Base-by-base conservation (phyloP, 2,113 vertebrate species). In the Hydrolagus affinis region DNA sequence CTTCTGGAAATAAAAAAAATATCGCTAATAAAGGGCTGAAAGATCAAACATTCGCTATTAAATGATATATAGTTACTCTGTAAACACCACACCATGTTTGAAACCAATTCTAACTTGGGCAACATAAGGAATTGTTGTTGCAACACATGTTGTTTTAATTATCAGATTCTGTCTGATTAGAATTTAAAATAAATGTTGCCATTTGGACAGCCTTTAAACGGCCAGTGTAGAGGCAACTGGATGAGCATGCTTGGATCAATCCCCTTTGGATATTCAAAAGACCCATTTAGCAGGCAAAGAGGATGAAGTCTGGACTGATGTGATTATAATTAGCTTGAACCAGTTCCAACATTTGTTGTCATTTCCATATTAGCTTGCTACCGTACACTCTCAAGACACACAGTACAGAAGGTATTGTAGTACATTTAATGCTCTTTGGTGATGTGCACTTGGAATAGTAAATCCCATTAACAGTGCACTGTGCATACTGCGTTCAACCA, bases 131-230 rank as follows among this genome's bases (percentile, higher is more conserved):
- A 66, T 83, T 66, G 78, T 83, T 83, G 78, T 66, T 83, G 78
- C 17, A 83, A 83, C 78, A 83, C 78, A 83, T 62, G 25, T 83
- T 83, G 78, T 83, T 83, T 83, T 83, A 83, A 83, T 83, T 62
- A 83, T 28, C 78, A 83, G 64, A 83, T 83, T 83, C 66, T 64
- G 78, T 83, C 60, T 83, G 66, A 83, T 83, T 83, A 62, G 78
- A 32, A 83, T 83, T 66, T 68, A 30, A 83, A 83, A 66, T 83
- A 68, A 83, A 83, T 83, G 60, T 66, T 66, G 78, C 78, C 62
- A 15, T 64, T 83, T 83, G 28, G 78, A n/a, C 62, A 66, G 17
- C 15, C 66, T 83, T 83, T 83, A 60, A 83, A 83, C 25, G 62
- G 19, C 78, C 62, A 83, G 32, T 17, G 30, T 17, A 83, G 19